Conservation (phyloP, 1,140 invertebrate genomes). For the Camponotus floridanus region DNA sequence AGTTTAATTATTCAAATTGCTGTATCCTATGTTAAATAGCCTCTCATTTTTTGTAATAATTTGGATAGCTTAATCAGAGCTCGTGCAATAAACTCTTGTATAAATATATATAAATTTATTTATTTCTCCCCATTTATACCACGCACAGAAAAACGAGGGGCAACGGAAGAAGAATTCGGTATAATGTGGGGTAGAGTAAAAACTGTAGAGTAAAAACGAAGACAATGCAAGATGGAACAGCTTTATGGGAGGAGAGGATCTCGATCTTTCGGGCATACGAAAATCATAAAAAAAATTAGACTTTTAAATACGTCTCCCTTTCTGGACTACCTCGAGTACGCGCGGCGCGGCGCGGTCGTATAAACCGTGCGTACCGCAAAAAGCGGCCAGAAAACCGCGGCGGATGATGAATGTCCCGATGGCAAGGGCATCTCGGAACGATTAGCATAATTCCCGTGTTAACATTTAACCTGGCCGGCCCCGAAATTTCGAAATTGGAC, state of each 20-base stretch:
- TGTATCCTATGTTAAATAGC: no score
- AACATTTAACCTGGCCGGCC: conserved; percentile 81
- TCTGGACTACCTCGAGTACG: conserved; percentile 65
- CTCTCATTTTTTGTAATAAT: no score
- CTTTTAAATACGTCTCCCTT: conserved; percentile 69
- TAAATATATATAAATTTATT: not conserved
- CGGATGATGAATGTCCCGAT: conserved; percentile 81
- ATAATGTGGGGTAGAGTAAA: not conserved
- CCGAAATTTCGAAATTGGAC: conserved; percentile 75
- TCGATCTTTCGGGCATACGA: conserved; percentile 33
- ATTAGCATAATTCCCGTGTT: conserved; percentile 85
- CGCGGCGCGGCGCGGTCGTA: conserved; percentile 51
- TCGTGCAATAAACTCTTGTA: no score
- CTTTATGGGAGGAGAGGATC: conserved; percentile 43
- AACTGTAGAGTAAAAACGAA: conserved; percentile 33
- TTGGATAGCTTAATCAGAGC: no score
- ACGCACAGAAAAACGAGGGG: not conserved
- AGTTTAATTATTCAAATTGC: no score
- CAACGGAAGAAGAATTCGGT: conserved; percentile 8
- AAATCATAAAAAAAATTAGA: conserved; percentile 68
- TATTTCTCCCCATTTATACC: not conserved
- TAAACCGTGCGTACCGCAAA: conserved; percentile 64
- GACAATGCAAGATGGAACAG: conserved; percentile 3
- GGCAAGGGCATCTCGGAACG: conserved; percentile 60
- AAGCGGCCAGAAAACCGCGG: conserved; percentile 63